Conservation (phyloP, 2,797 vertebrate genomes). For the Halcyon leucocephala region DNA sequence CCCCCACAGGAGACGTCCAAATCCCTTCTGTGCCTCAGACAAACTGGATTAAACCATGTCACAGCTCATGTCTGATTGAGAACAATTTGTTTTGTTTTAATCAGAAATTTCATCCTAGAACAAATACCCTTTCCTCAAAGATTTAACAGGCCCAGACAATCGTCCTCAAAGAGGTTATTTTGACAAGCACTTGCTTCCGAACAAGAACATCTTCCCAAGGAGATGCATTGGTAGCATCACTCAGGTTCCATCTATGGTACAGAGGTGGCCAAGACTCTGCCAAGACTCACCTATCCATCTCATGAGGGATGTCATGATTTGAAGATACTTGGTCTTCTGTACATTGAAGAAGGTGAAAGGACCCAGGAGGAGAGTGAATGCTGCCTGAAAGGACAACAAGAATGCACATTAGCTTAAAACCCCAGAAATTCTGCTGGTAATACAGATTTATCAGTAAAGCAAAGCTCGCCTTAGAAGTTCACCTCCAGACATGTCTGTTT, state of each 20-base stretch:
- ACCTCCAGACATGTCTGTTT: neutral
- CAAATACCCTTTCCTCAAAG: neutral
- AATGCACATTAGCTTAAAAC: neutral
- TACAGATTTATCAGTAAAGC: neutral
- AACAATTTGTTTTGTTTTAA: neutral
- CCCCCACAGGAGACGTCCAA: neutral
- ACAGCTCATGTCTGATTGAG: neutral
- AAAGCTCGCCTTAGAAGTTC: neutral
- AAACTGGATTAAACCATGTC: neutral
- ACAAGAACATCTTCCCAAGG: neutral
- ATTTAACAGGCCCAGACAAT: neutral
- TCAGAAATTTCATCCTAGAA: neutral
- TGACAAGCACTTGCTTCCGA: neutral
- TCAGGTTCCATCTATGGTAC: neutral
- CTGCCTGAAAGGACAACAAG: slow-evolving; percentile 77
- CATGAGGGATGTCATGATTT: slow-evolving; percentile 96
- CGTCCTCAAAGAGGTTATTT: neutral
- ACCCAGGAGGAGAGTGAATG: slow-evolving; percentile 89
- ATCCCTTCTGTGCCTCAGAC: neutral
- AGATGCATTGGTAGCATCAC: neutral
- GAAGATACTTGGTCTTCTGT: slow-evolving; percentile 98
- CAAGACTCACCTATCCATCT: slow-evolving; percentile 94
- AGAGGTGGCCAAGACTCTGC: neutral
- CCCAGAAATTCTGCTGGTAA: neutral
- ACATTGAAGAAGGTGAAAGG: slow-evolving; percentile 97